phyloP scores from a whole-genome alignment of 2,888 invertebrate genomes.

The Cephus rjabovi region DNA sequence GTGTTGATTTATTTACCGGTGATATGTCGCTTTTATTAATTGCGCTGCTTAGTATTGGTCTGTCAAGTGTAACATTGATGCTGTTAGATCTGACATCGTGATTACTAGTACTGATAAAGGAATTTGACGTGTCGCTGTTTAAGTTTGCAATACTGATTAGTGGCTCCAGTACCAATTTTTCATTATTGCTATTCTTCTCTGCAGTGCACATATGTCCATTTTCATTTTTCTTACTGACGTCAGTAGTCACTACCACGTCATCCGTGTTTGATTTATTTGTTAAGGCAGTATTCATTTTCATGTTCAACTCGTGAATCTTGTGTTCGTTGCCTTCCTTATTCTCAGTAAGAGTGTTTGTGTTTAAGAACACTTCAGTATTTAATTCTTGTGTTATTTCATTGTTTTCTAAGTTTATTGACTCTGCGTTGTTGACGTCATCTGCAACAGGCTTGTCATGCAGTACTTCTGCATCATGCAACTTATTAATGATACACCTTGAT shows the following conservation, averaged over 20 bases:
- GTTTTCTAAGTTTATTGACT: not conserved
- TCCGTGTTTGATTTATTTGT: not conserved
- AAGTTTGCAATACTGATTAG: constrained; percentile 12
- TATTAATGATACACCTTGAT: not conserved
- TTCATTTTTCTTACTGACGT: not conserved
- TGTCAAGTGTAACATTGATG: constrained; percentile 12
- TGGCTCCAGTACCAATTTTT: not conserved
- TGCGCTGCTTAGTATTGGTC: not conserved
- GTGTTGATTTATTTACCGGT: constrained; percentile 22
- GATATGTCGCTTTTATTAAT: not conserved
- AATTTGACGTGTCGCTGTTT: constrained; percentile 24
- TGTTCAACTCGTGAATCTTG: not conserved
- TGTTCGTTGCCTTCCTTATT: not conserved
- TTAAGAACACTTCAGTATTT: not conserved
- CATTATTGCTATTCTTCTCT: not conserved
- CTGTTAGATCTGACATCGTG: constrained; percentile 14
- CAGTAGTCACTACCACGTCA: not conserved
- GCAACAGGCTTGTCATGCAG: not conserved
- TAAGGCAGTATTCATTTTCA: not conserved
- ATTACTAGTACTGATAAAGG: constrained; percentile 31
- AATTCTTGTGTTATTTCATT: not conserved
- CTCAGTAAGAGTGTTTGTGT: not conserved
- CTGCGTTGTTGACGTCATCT: not conserved
- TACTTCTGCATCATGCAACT: not conserved
- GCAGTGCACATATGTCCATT: not conserved